These are phyloP conservation scores for Pterophyllum scalare DNA, from an alignment of 2,113 vertebrate genomes.

Conservation along the genomic window DNA sequence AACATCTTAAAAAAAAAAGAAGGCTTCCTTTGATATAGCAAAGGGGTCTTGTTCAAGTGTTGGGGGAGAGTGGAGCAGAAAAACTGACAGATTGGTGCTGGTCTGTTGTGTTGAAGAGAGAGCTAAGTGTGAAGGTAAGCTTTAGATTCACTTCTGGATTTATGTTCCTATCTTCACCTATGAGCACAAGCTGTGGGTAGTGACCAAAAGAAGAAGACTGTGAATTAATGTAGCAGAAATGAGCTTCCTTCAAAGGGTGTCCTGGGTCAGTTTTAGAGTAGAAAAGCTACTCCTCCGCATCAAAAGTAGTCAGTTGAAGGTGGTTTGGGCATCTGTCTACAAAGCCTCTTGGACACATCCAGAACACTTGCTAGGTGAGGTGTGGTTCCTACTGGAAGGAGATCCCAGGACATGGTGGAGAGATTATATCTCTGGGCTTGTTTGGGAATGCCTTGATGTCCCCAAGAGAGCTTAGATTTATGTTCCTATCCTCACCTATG, in stretches of 20 bases:
- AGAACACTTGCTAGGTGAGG: not conserved
- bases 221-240: not conserved
- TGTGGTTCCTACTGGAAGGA: not conserved
- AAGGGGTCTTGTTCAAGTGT: not conserved
- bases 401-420: no score
- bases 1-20: no score
- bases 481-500: no score
- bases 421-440: not conserved
- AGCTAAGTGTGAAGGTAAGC: not conserved
- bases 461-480: not conserved
- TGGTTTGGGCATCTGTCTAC: not conserved
- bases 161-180: constrained; percentile 1
- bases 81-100: not conserved
- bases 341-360: not conserved
- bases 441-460: not conserved
- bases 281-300: not conserved
- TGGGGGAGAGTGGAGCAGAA: not conserved
- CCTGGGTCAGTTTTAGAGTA: not conserved
- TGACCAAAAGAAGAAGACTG: not conserved
- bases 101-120: not conserved
- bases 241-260: not conserved
- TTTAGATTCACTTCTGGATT: constrained; percentile 9
- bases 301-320: not conserved
- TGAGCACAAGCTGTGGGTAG: not conserved
- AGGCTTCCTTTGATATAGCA: not conserved